Conservation (phyloP, 2,797 vertebrate species). For the Mallotus villosus region DNA sequence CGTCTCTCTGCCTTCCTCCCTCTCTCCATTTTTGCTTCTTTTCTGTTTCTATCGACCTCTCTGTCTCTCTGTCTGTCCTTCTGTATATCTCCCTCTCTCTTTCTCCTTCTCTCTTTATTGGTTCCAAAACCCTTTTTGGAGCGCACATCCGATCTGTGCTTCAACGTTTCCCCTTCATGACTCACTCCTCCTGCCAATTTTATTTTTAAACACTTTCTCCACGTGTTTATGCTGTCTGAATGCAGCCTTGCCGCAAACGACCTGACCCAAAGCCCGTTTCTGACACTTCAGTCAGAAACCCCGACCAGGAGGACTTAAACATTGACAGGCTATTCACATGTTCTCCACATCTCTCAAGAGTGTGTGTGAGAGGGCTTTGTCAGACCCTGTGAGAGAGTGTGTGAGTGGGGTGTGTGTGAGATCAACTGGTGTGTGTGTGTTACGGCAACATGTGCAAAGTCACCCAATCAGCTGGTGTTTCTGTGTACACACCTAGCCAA, state of each 20-base stretch:
- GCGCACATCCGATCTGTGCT: constrained; percentile 34
- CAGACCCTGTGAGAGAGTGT: background rate
- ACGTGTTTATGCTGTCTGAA: background rate
- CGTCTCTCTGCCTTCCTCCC: constrained; percentile 3
- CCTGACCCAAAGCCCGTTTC: background rate
- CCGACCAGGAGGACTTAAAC: too few species aligned
- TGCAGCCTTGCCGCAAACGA: background rate
- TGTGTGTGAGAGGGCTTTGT: background rate
- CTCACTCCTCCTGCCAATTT: constrained; percentile 64
- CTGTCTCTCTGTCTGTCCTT: constrained; percentile 6
- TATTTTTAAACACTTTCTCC: constrained; percentile 43
- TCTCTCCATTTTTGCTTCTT: background rate
- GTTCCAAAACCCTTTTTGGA: background rate
- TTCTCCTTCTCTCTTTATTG: too few species aligned
- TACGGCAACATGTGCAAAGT: background rate
- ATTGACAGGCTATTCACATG: too few species aligned
- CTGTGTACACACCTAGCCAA: constrained; percentile 25
- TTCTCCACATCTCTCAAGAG: too few species aligned
- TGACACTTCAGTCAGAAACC: background rate
- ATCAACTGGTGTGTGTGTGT: constrained; percentile 3
- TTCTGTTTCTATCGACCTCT: constrained; percentile 1
- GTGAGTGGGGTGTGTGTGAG: background rate
- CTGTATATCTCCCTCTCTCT: constrained; percentile 5
- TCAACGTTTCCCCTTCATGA: constrained; percentile 64
- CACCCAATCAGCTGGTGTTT: background rate